Evolutionary conservation across 2,797 vertebrate species (phyloP).

Genomic region (Artibeus lituratus): DNA sequence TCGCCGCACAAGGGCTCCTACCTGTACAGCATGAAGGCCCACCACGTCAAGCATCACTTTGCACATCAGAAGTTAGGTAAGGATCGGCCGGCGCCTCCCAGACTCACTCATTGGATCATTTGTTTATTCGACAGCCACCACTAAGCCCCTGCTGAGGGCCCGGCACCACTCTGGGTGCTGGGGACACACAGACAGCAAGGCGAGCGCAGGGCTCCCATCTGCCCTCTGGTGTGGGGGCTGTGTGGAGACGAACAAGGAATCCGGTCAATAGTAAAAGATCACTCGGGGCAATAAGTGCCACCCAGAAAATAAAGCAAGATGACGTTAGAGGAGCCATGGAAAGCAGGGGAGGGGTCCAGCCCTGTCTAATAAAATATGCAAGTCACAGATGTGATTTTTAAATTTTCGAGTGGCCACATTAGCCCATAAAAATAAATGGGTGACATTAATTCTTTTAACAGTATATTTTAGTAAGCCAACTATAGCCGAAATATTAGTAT

Average conservation of each 20-base stretch:
- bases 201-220: not conserved
- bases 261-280: not conserved
- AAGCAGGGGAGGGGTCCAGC: not conserved
- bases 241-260: not conserved
- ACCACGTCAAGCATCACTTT: slow-evolving; percentile 98
- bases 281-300: not conserved
- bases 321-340: not conserved
- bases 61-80: slow-evolving; percentile 94
- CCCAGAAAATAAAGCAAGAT: not conserved
- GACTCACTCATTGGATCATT: not conserved
- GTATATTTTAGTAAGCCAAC: not conserved
- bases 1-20: slow-evolving; percentile 91
- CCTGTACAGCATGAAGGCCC: slow-evolving; percentile 92
- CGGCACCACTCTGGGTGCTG: not conserved
- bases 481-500: not conserved
- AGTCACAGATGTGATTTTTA: not conserved
- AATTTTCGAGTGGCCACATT: not conserved
- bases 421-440: not conserved
- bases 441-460: not conserved
- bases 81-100: accelerated
- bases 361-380: not conserved
- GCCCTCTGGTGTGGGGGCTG: not conserved
- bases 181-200: not conserved
- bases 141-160: not conserved
- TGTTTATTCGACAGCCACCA: not conserved